Evolutionary conservation across 2,888 invertebrate species (phyloP).

Genomic region (Entomobrya proxima): DNA sequence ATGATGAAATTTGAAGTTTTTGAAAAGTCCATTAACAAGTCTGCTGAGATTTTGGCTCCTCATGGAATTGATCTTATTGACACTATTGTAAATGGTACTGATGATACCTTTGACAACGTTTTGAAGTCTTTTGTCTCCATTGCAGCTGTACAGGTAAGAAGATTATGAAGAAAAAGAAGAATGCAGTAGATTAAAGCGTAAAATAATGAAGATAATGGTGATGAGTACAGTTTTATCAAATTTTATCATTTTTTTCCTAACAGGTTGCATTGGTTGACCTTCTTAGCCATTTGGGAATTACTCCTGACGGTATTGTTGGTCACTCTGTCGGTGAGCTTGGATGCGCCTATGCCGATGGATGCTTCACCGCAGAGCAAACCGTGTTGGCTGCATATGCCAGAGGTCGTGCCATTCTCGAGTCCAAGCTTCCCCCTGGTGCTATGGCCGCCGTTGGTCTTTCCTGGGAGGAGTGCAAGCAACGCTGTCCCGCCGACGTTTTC

Average conservation of each 20-base stretch:
- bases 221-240: constrained; percentile 75
- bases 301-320: constrained; percentile 96
- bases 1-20: constrained; percentile 90
- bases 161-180: too few relatives aligned
- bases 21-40: constrained; percentile 85
- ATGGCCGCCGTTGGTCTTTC: constrained; percentile 96
- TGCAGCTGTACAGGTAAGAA: constrained; percentile 89
- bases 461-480: constrained; percentile 87
- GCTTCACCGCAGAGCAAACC: constrained; percentile 95
- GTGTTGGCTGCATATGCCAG: constrained; percentile 96
- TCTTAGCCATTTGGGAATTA: constrained; percentile 85
- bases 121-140: constrained; percentile 94
- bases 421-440: constrained; percentile 84
- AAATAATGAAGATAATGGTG: not conserved
- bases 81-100: constrained; percentile 86
- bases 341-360: constrained; percentile 97
- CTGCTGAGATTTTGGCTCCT: constrained; percentile 86
- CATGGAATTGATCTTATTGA: constrained; percentile 90
- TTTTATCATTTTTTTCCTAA: not conserved
- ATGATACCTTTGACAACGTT: constrained; percentile 89
- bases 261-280: constrained; percentile 93
- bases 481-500: constrained; percentile 87
- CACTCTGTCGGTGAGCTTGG: constrained; percentile 96
- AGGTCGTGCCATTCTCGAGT: constrained; percentile 89
- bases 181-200: not conserved